Base-by-base conservation (phyloP, 2,797 vertebrate species). In the Epinephelus awoara region DNA sequence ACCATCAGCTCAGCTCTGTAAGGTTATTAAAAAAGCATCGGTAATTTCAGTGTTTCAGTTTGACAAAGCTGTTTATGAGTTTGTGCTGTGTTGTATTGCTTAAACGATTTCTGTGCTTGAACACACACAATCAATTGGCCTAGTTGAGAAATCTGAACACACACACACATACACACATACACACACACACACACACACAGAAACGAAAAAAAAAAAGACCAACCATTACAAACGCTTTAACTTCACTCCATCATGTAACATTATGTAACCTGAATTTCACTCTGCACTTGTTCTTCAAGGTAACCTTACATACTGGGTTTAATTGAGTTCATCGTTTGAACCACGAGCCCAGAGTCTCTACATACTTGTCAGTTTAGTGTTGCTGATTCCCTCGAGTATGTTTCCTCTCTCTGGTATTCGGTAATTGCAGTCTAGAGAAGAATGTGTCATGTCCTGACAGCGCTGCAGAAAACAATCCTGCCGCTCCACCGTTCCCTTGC, bases 381-480 rank as follows among this genome's bases (percentile, higher is more conserved):
- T 75, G 34, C 57, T 13, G 6, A 79, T 72, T 83, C 75, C 62
- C 52, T 61, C 42, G 34, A 75, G 59, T 59, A 29, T 50, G 75
- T 66, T 74, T 58, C 46, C 78, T 72, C 80, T 86, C 86, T 84
- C 73, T 87, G 91, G 91, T 88, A 91, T 93, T 92, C 47, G 17
- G 80, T 90, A 88, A 91, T 92, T 91, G 87, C 83, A 86, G 85
- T 73, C 67, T 85, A 54, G 61, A 84, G 79, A 84, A 85, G 88
- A 86, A 91, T 87, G 83, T 86, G 75, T 92, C 85, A 69, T 85
- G 88, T 87, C 85, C 81, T 86, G 89, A 91, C 93, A 92, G 82
- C 56, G 5, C 85, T 83, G 77, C 15, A 57, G 73, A 76, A 82
- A 83, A 70, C 56, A 2, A 75, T 75, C 74, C 68, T 40, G 61